Evolutionary conservation across 2,113 vertebrate genomes (phyloP).

Genomic region (Lepus timidus): DNA sequence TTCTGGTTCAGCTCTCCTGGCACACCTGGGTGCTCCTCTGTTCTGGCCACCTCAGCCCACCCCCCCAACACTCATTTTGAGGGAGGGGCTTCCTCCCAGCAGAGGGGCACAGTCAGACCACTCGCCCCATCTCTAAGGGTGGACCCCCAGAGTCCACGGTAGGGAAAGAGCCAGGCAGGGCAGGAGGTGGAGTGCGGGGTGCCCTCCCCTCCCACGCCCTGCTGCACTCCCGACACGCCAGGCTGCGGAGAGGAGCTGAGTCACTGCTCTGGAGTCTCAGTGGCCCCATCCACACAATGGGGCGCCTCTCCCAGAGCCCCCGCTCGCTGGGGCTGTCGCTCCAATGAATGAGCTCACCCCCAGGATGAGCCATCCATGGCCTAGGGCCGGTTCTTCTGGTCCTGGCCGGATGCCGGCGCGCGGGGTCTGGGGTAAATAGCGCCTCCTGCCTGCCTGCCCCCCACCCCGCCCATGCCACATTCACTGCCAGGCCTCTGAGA

Average conservation of each 20-base stretch:
- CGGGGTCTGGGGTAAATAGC: not conserved
- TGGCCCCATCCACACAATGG: constrained; percentile 54
- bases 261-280: constrained; percentile 59
- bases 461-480: no score
- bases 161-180: not conserved
- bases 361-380: not conserved
- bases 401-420: not conserved
- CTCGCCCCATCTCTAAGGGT: no score
- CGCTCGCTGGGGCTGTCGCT: not conserved
- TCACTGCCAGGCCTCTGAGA: not conserved
- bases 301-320: constrained; percentile 27
- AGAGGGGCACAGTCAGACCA: not conserved
- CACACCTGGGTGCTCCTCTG: not conserved
- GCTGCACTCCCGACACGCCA: not conserved
- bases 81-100: not conserved
- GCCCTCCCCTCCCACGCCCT: not conserved
- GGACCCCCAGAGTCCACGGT: not conserved
- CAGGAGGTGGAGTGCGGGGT: not conserved
- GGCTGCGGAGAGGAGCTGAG: constrained; percentile 50
- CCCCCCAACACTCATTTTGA: not conserved
- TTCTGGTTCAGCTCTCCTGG: not conserved
- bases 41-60: not conserved
- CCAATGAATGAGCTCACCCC: constrained; percentile 61
- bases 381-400: constrained; percentile 70
- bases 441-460: not conserved